Evolutionary conservation across 2,113 vertebrate genomes (phyloP).

Genomic region (Talpa occidentalis): DNA sequence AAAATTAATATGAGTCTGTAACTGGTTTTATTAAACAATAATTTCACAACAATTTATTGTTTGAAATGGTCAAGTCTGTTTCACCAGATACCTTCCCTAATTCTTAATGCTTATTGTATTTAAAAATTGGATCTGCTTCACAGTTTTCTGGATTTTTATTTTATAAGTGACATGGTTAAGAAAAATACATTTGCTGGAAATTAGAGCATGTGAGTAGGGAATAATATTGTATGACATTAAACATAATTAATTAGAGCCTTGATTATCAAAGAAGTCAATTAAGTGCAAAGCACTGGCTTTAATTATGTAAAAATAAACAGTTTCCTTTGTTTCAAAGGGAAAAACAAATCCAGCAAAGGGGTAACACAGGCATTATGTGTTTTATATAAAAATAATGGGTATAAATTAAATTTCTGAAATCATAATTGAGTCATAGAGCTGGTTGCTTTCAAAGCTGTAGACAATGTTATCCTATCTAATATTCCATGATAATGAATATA

Average conservation of each 20-base stretch:
- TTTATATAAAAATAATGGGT: not conserved
- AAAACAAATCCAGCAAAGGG: not conserved
- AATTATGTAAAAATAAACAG: not conserved
- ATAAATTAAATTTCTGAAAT: slow-evolving; percentile 26
- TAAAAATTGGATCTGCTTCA: not conserved
- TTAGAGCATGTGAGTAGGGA: not conserved
- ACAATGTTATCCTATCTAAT: not conserved
- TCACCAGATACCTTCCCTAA: not conserved
- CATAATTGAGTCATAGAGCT: not conserved
- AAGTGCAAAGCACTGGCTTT: not conserved
- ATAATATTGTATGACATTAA: not conserved
- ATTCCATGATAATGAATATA: not conserved
- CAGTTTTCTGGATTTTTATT: not conserved
- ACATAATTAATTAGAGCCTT: not conserved
- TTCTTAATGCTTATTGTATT: not conserved
- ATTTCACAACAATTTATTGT: not conserved
- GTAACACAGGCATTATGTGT: not conserved
- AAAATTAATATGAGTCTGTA: not conserved
- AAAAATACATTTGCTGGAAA: not conserved
- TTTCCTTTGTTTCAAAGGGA: not conserved
- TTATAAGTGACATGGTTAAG: not conserved
- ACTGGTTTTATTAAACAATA: not conserved
- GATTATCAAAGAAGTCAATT: not conserved
- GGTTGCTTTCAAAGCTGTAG: not conserved
- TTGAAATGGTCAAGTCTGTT: not conserved